Conservation (phyloP, 2,113 vertebrate species). For the Eclectus roratus region DNA sequence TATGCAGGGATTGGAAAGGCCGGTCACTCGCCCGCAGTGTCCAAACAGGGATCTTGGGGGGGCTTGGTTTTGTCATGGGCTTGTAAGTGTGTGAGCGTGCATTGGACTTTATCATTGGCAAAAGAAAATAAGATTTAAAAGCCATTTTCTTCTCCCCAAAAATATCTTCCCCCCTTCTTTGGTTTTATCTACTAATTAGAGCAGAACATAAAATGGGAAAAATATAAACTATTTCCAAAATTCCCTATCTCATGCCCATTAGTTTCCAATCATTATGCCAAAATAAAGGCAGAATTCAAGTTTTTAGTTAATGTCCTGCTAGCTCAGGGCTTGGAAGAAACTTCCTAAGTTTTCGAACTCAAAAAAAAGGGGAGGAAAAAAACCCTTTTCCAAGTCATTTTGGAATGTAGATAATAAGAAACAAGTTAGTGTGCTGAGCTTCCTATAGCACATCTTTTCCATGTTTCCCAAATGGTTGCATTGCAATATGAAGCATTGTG, state of each 20-base stretch:
- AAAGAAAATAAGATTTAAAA: neutral
- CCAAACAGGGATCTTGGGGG: neutral
- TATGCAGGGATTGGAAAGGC: neutral
- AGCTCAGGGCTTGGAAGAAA: neutral
- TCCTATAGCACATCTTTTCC: neutral
- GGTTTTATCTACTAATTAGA: neutral
- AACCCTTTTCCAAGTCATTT: neutral
- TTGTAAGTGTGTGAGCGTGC: fast-evolving
- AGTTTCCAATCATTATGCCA: neutral
- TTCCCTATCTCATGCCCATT: fast-evolving
- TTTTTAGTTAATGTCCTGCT: neutral
- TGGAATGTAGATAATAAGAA: neutral
- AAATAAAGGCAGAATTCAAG: neutral
- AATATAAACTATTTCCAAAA: neutral
- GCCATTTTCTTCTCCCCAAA: neutral
- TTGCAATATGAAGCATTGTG: fast-evolving
- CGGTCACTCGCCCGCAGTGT: neutral
- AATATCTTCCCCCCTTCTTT: too few species aligned
- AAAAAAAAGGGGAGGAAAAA: neutral
- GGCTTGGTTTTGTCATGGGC: neutral
- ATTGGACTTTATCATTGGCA: neutral
- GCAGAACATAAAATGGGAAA: neutral
- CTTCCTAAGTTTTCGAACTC: neutral
- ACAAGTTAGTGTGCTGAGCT: neutral
- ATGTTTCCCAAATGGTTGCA: neutral